These are phyloP conservation scores for Hozukius guyotensis DNA, from an alignment of 2,797 vertebrate species.

Conservation along the genomic window DNA sequence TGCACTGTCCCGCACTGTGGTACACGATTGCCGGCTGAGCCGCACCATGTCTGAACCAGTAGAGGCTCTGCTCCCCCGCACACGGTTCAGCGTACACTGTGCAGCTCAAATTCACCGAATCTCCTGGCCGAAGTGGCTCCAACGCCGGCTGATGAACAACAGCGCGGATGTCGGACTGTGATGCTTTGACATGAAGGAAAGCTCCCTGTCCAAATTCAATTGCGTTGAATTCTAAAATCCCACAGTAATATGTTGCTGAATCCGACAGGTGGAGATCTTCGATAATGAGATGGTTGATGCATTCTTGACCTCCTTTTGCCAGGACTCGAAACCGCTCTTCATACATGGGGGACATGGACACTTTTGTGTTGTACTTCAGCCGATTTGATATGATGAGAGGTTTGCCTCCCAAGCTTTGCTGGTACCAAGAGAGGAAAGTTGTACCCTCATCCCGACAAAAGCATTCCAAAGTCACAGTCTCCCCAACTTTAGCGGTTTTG, in stretches of 20 bases:
- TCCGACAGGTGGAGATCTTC: conserved; percentile 41
- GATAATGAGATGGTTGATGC: conserved; percentile 54
- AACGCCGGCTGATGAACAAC: not conserved
- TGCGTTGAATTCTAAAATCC: conserved; percentile 28
- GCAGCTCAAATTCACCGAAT: conserved; percentile 58
- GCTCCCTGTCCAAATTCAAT: conserved; percentile 64
- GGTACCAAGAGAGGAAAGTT: conserved; percentile 70
- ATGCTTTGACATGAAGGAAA: conserved; percentile 60
- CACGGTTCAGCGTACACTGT: conserved; percentile 33
- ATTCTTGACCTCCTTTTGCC: not conserved
- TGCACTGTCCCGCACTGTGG: conserved; percentile 21
- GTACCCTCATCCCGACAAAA: conserved; percentile 15
- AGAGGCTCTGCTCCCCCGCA: conserved; percentile 36
- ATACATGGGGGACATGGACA: not conserved
- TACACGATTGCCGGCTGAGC: conserved; percentile 39
- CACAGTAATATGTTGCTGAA: conserved; percentile 73
- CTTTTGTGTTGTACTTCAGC: conserved; percentile 11
- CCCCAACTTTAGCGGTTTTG: conserved; percentile 39
- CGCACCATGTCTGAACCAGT: conserved; percentile 57
- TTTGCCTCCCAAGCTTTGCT: conserved; percentile 62
- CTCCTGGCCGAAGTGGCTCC: not conserved
- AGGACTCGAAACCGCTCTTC: conserved; percentile 24
- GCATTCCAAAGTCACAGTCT: conserved; percentile 53
- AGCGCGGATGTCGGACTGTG: not conserved
- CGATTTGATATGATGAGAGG: conserved; percentile 57